A percentile compares a stretch with the other conserved stretches of the same genome.
Evolutionary conservation across 2,113 vertebrate genomes (phyloP).

Genomic region (Macheiramphus alcinus): DNA sequence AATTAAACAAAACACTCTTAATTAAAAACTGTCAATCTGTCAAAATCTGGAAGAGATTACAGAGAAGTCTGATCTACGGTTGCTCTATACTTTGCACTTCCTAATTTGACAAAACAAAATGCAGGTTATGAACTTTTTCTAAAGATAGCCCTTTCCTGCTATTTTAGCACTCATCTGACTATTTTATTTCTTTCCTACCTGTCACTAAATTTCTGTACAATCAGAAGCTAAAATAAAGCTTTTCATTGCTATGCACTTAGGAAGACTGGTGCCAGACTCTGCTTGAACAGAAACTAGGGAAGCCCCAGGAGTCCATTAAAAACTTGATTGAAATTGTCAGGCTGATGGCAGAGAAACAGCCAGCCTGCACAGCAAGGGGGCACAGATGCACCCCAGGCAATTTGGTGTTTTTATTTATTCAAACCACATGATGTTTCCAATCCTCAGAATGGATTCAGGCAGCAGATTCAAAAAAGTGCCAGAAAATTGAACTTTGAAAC

Average conservation of each 20-base stretch:
- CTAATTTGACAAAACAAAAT: neutral
- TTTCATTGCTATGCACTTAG: neutral
- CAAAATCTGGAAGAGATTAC: neutral
- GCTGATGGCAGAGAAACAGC: neutral
- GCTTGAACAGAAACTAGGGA: neutral
- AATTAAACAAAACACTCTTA: slow-evolving; percentile 12
- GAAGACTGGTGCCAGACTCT: neutral
- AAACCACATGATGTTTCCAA: neutral
- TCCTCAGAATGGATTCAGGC: neutral
- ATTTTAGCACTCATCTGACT: neutral
- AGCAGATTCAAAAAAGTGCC: neutral
- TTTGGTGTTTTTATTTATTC: neutral
- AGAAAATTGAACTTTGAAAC: neutral
- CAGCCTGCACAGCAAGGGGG: neutral
- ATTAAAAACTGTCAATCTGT: slow-evolving; percentile 39
- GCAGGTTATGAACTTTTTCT: neutral
- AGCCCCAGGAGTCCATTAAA: slow-evolving; percentile 24
- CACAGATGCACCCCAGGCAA: neutral
- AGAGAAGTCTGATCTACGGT: neutral
- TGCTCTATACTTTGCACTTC: neutral
- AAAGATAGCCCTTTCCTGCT: neutral
- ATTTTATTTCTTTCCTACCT: neutral
- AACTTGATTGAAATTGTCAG: neutral
- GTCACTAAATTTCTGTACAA: neutral
- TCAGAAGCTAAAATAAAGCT: slow-evolving; percentile 14